Evolutionary conservation across 1,140 invertebrate species (phyloP).

Genomic region (Phthorimaea operculella): DNA sequence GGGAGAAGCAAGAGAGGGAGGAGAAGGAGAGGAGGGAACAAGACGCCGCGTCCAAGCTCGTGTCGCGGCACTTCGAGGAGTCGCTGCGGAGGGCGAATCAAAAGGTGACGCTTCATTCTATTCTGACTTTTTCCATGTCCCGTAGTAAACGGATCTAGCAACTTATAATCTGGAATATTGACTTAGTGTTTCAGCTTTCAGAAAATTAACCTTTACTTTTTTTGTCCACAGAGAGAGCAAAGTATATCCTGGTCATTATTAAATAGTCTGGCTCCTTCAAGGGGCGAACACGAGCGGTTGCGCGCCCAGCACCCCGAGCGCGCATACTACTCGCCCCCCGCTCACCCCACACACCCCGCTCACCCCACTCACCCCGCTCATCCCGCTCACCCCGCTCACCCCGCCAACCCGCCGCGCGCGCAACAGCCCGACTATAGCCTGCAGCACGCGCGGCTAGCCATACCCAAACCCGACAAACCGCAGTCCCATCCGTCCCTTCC

Average conservation of each 20-base stretch:
- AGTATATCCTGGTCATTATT: constrained; percentile 66
- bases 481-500: constrained; percentile 70
- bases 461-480: constrained; percentile 14
- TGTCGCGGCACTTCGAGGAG: constrained; percentile 92
- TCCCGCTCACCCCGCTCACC: constrained; percentile 30
- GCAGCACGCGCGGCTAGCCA: constrained; percentile 35
- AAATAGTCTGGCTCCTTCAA: constrained; percentile 53
- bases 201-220: constrained; percentile 11
- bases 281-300: constrained; percentile 56
- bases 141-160: no score
- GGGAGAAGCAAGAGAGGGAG: constrained; percentile 66
- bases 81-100: constrained; percentile 84
- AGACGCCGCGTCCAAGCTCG: constrained; percentile 73
- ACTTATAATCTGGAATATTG: no score
- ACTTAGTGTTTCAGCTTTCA: no score
- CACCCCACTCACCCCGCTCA: constrained; percentile 63
- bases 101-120: constrained; percentile 71
- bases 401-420: constrained; percentile 15
- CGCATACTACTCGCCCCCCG: constrained; percentile 39
- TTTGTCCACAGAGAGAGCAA: constrained; percentile 53
- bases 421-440: constrained; percentile 22
- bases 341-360: constrained; percentile 28
- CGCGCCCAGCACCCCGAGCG: constrained; percentile 43
- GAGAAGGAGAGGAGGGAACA: constrained; percentile 75
- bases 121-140: no score